Evolutionary conservation across 92 coral and sea anemone genomes (phyloP).

Genomic region (Zoanthus sociatus): DNA sequence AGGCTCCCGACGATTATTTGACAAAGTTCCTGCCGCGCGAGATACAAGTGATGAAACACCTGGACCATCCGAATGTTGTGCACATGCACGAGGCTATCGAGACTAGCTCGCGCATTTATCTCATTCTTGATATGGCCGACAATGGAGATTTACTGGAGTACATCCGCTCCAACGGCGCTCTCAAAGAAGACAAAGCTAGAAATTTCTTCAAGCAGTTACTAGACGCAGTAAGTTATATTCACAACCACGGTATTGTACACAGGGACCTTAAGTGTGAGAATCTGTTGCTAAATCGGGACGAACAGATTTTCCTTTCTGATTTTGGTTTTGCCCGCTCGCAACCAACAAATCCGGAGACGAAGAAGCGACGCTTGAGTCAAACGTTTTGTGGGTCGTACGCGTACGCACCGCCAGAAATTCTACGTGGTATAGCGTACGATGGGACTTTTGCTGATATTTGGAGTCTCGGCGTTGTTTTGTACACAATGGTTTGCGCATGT

Average conservation of each 20-base stretch:
- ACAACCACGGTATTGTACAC: constrained; percentile 89
- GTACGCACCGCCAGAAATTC: constrained; percentile 97
- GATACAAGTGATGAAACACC: constrained; percentile 94
- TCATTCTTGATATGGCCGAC: constrained; percentile 95
- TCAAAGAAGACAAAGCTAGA: constrained; percentile 90
- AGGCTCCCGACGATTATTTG: constrained; percentile 96
- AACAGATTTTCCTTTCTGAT: constrained; percentile 86
- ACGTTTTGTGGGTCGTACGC: constrained; percentile 99
- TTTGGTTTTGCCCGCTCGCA: constrained; percentile 97
- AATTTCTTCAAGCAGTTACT: constrained; percentile 89
- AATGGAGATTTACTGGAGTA: constrained; percentile 95
- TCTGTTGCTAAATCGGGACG: constrained; percentile 85
- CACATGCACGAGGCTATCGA: constrained; percentile 97
- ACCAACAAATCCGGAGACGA: constrained; percentile 82
- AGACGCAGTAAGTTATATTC: constrained; percentile 89
- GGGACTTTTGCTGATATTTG: constrained; percentile 97
- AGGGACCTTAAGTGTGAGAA: constrained; percentile 98
- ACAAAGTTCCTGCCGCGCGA: constrained; percentile 98
- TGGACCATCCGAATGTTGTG: constrained; percentile 89
- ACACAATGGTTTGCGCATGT: constrained; percentile 97
- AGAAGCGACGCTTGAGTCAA: constrained; percentile 83
- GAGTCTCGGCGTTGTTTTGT: constrained; percentile 97
- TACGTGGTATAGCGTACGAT: constrained; percentile 97
- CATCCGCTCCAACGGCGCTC: constrained; percentile 89
- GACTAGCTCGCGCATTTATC: constrained; percentile 94